phyloP scores from a whole-genome alignment of 2,888 invertebrate genomes.

The Acronicta leporina region DNA sequence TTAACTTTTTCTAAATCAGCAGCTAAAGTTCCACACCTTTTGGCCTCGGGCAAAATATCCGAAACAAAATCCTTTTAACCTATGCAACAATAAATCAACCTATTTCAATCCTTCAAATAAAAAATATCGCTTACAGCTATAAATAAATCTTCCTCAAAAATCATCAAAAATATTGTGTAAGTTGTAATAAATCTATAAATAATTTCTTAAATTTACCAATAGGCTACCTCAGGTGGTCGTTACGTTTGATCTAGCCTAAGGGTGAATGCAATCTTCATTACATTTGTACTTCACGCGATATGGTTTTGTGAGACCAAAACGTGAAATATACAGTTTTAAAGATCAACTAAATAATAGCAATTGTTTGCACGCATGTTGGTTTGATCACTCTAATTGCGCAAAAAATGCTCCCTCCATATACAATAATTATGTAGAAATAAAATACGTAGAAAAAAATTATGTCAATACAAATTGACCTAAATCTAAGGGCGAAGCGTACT shows the following conservation, averaged over 20 bases:
- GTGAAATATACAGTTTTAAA: conserved; percentile 22
- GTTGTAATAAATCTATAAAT: conserved; percentile 85
- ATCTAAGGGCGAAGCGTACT: no score
- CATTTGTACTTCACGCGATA: conserved; percentile 60
- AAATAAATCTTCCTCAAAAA: conserved; percentile 85
- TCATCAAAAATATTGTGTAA: conserved; percentile 76
- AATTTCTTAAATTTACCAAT: conserved; percentile 76
- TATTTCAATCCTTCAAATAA: conserved; percentile 51
- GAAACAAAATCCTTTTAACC: conserved; percentile 42
- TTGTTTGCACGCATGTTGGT: conserved; percentile 27
- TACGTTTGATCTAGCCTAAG: conserved; percentile 73
- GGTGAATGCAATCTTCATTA: conserved; percentile 86
- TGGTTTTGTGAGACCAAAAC: conserved; percentile 34
- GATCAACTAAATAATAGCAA: conserved; percentile 32
- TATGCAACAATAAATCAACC: conserved; percentile 59
- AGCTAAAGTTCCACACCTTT: conserved; percentile 47
- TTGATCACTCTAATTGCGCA: neutral
- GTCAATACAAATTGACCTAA: neutral
- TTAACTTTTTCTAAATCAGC: conserved; percentile 36
- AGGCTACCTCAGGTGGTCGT: conserved; percentile 87
- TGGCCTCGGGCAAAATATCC: conserved; percentile 41
- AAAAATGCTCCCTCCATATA: neutral
- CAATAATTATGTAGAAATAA: neutral
- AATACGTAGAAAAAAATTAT: neutral
- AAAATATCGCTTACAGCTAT: conserved; percentile 72